phyloP scores from a whole-genome alignment of 2,797 vertebrate genomes.

The Helarctos malayanus region DNA sequence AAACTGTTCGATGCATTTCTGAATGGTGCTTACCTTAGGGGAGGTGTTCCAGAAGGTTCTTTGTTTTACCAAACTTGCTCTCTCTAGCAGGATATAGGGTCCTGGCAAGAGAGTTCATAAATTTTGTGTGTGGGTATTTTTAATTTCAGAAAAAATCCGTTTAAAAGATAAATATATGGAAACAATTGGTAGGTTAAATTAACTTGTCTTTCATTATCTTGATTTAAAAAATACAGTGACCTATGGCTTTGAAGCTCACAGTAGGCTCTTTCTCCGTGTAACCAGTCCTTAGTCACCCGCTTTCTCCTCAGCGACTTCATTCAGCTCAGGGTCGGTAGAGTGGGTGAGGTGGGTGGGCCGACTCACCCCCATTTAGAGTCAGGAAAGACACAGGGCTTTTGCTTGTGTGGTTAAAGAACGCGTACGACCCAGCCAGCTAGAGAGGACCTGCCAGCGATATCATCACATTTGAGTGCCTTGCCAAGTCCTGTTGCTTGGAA shows the following conservation, averaged over 20 bases:
- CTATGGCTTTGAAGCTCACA: neutral
- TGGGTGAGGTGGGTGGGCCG: neutral
- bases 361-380: neutral
- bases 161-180: neutral
- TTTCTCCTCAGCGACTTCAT: neutral
- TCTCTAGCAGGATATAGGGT: neutral
- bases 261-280: neutral
- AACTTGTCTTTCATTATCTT: slow-evolving; percentile 5
- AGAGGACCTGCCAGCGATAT: neutral
- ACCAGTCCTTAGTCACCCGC: neutral
- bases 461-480: neutral
- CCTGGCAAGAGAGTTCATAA: neutral
- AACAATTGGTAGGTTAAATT: neutral
- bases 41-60: neutral
- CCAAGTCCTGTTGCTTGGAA: neutral
- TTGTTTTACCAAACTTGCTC: slow-evolving; percentile 17
- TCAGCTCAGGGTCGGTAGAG: neutral
- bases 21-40: neutral
- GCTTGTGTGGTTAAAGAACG: neutral
- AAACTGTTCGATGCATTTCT: neutral
- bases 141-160: slow-evolving; percentile 42
- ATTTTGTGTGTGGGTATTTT: neutral
- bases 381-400: neutral
- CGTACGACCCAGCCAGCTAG: neutral
- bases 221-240: neutral